Conservation (phyloP, 2,797 vertebrate species). For the Sebastes taczanowskii region DNA sequence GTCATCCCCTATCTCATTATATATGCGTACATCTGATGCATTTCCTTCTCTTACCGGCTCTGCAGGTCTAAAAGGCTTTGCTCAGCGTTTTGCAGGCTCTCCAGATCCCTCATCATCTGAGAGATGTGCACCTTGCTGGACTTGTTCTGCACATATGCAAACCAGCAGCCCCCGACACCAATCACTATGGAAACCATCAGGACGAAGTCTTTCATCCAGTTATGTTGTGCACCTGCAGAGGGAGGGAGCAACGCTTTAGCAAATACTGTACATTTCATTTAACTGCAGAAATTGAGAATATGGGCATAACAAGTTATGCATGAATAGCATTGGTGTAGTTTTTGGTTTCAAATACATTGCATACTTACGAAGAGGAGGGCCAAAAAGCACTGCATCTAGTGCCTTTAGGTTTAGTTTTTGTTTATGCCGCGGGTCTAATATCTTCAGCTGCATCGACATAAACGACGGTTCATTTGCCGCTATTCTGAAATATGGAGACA, state of each 20-base stretch:
- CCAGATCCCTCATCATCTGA: slow-evolving; percentile 99
- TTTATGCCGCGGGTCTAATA: slow-evolving; percentile 95
- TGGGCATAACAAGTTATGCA: neutral
- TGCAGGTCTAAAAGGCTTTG: slow-evolving; percentile 94
- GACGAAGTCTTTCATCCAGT: slow-evolving; percentile 98
- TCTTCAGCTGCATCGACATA: slow-evolving; percentile 94
- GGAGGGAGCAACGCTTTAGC: neutral
- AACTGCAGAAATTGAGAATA: neutral
- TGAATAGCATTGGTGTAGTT: neutral
- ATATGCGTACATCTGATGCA: neutral
- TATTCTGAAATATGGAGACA: slow-evolving; percentile 84
- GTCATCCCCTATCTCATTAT: neutral
- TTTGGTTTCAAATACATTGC: fast-evolving
- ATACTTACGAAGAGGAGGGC: slow-evolving; percentile 93
- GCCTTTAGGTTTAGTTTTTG: slow-evolving; percentile 98
- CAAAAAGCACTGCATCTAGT: slow-evolving; percentile 95
- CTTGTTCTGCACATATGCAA: slow-evolving; percentile 97
- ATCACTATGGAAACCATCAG: slow-evolving; percentile 97
- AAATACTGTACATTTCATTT: neutral
- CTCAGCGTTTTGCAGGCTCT: slow-evolving; percentile 94
- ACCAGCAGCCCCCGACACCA: slow-evolving; percentile 98
- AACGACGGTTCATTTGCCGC: slow-evolving; percentile 95
- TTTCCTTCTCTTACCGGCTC: slow-evolving; percentile 83
- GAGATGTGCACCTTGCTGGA: slow-evolving; percentile 95
- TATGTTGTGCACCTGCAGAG: slow-evolving; percentile 86